phyloP scores from a whole-genome alignment of 2,797 vertebrate genomes.

The Eremophila alpestris region DNA sequence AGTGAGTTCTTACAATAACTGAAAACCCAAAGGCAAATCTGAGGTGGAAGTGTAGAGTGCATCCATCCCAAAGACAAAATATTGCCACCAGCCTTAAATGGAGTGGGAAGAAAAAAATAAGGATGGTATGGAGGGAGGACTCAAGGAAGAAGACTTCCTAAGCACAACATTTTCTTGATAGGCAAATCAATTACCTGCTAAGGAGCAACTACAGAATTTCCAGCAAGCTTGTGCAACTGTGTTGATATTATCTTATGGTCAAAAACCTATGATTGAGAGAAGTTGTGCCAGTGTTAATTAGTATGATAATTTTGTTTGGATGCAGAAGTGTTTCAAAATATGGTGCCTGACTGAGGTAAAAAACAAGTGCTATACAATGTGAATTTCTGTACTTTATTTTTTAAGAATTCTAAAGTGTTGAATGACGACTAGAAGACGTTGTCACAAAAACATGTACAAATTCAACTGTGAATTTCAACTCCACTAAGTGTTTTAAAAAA shows the following conservation, averaged over 20 bases:
- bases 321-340: background rate
- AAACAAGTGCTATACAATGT: background rate
- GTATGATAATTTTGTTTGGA: background rate
- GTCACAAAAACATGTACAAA: background rate
- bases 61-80: background rate
- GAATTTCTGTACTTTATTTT: background rate
- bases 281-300: background rate
- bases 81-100: background rate
- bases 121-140: rapidly evolving
- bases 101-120: background rate
- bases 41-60: background rate
- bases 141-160: background rate
- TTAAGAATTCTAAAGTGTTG: background rate
- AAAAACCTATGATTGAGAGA: background rate
- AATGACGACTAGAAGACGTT: background rate
- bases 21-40: background rate
- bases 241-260: background rate
- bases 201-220: background rate
- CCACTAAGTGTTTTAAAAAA: background rate
- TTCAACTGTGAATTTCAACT: background rate
- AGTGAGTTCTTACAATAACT: background rate
- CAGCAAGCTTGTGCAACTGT: background rate
- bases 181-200: background rate
- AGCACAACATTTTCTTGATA: background rate
- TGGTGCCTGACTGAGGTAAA: background rate